phyloP scores from a whole-genome alignment of 2,113 vertebrate species.

The Triplophysa siluroides region DNA sequence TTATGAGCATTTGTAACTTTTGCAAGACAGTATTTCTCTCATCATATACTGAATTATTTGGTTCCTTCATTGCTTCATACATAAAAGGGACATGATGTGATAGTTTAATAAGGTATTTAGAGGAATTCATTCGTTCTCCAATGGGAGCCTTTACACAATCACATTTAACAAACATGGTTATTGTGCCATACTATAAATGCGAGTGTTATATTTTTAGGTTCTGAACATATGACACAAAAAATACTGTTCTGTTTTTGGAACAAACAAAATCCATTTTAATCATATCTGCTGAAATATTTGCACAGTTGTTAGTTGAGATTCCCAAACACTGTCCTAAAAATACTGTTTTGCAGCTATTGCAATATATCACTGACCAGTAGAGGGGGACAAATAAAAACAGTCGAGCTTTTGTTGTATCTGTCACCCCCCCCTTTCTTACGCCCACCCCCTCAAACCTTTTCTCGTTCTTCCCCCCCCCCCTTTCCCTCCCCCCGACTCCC shows the following conservation, averaged over 20 bases:
- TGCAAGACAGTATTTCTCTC: neutral
- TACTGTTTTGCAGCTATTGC: neutral
- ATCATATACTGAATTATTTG: neutral
- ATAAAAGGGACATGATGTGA: neutral
- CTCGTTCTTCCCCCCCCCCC: no score
- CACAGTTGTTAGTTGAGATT: neutral
- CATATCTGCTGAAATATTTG: neutral
- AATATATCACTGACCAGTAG: constrained; percentile 49
- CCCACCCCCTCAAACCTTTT: no score
- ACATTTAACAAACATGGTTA: neutral
- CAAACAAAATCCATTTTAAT: neutral
- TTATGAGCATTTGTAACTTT: neutral
- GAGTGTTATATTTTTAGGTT: neutral
- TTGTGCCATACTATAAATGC: neutral
- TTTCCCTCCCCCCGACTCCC: no score
- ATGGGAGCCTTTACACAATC: neutral
- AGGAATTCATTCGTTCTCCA: neutral
- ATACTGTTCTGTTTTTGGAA: neutral
- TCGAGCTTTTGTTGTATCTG: no score
- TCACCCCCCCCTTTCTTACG: no score
- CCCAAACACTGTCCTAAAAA: neutral
- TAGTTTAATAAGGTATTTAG: neutral
- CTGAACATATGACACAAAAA: neutral
- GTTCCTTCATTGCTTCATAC: neutral
- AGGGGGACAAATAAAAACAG: constrained; percentile 35